Percentiles rank a stretch among this genome's conserved stretches.
These are phyloP conservation scores for Acronicta alni DNA, from an alignment of 2,888 invertebrate species.

Conservation along the genomic window DNA sequence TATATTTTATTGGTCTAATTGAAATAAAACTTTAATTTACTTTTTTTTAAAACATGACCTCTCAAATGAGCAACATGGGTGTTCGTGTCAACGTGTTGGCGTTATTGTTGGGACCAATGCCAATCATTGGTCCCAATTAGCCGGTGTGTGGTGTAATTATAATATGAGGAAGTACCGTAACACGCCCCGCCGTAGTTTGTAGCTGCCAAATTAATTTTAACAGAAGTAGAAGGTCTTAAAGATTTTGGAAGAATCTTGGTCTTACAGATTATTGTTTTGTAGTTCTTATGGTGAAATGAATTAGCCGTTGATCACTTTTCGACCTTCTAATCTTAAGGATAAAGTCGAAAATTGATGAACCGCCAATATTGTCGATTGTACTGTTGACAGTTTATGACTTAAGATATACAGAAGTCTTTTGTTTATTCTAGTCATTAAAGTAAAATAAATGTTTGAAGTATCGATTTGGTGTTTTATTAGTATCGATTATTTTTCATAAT, in stretches of 20 bases:
- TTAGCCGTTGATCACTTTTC: background rate
- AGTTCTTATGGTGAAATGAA: conserved; percentile 3
- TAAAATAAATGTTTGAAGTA: conserved; percentile 67
- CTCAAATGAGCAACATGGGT: too few relatives aligned
- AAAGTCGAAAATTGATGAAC: background rate
- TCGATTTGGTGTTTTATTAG: conserved; percentile 40
- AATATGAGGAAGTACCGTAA: too few relatives aligned
- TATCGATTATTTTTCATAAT: background rate
- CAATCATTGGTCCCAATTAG: too few relatives aligned
- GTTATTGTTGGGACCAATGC: too few relatives aligned
- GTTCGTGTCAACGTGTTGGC: too few relatives aligned
- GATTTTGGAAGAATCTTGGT: conserved; percentile 34
- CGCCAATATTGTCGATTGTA: conserved; percentile 10
- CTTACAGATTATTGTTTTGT: conserved; percentile 22
- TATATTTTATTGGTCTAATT: too few relatives aligned
- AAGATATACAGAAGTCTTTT: conserved; percentile 48
- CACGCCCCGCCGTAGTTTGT: too few relatives aligned
- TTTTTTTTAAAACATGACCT: too few relatives aligned
- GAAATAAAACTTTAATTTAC: too few relatives aligned
- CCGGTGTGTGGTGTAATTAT: too few relatives aligned
- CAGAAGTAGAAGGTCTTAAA: conserved; percentile 53
- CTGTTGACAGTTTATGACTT: conserved; percentile 30
- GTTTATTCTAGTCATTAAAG: conserved; percentile 59
- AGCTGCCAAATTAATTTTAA: conserved; percentile 61
- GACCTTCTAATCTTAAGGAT: background rate